Percentiles rank a stretch among this genome's conserved stretches.
Conservation (phyloP, 2,797 vertebrate genomes). For the Delichon dasypus region DNA sequence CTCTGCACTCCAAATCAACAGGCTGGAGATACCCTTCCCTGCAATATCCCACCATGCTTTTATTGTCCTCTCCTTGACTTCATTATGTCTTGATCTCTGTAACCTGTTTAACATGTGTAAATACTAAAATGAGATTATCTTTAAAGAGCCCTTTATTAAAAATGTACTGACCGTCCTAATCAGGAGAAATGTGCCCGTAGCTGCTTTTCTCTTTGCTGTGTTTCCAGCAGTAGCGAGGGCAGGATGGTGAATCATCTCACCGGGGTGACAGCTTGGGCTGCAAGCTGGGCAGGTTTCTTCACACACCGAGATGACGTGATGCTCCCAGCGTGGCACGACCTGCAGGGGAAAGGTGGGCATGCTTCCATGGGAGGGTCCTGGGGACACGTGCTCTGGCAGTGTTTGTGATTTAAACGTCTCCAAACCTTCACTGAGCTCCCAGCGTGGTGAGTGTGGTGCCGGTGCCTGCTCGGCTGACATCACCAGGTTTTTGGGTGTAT, state of each 20-base stretch:
- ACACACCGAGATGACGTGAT: rapidly evolving
- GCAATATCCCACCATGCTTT: background rate
- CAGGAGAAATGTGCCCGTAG: background rate
- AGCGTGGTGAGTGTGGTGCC: rapidly evolving
- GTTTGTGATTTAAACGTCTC: background rate
- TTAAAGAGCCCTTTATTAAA: slow-evolving; percentile 53
- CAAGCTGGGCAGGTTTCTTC: background rate
- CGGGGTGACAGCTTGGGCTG: background rate
- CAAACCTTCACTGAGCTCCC: background rate
- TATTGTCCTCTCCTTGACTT: slow-evolving; percentile 13
- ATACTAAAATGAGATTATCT: slow-evolving; percentile 21
- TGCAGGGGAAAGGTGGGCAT: background rate
- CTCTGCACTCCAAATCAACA: background rate
- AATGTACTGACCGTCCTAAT: slow-evolving; percentile 1
- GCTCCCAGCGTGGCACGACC: background rate
- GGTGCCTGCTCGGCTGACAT: background rate
- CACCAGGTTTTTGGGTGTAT: background rate
- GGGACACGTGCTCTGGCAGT: background rate
- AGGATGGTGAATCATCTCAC: background rate
- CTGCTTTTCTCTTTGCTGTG: background rate
- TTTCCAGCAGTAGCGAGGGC: background rate
- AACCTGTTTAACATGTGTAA: slow-evolving; percentile 28
- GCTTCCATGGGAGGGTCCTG: background rate
- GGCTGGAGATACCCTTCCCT: background rate
- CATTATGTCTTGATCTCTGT: background rate